Evolutionary conservation across 92 coral and sea anemone species (phyloP).

Genomic region (Parazoanthus swiftii): DNA sequence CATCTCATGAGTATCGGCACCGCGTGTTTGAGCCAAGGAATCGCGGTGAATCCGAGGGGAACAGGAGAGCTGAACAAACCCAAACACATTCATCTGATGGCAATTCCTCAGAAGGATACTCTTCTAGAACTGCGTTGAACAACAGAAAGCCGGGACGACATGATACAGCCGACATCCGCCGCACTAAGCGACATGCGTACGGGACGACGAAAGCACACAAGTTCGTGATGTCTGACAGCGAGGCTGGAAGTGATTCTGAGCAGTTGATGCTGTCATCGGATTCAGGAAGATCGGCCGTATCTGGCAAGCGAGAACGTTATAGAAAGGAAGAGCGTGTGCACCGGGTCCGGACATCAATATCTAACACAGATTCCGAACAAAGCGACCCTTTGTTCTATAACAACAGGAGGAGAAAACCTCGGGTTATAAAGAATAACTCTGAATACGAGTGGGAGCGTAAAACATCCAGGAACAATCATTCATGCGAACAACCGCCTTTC

Average conservation of each 20-base stretch:
- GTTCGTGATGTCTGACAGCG: slow-evolving; percentile 3
- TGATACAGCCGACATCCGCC: neutral
- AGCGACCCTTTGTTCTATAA: neutral
- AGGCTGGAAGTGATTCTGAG: neutral
- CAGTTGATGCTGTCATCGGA: neutral
- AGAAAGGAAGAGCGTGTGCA: neutral
- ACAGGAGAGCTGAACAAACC: neutral
- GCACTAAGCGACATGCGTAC: neutral
- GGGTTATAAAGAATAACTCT: neutral
- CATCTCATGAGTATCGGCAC: neutral
- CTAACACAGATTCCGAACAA: neutral
- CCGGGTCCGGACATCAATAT: neutral
- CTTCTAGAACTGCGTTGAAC: neutral
- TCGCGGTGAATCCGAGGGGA: neutral
- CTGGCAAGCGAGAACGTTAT: neutral
- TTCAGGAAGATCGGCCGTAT: neutral
- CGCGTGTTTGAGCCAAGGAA: neutral
- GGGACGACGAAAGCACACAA: neutral
- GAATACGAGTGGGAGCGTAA: neutral
- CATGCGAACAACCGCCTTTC: neutral
- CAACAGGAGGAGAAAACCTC: neutral
- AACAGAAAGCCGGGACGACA: neutral
- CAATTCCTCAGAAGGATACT: neutral
- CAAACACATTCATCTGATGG: neutral
- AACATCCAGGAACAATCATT: neutral